A percentile compares a stretch with the other conserved stretches of the same genome.
phyloP scores from a whole-genome alignment of 2,797 vertebrate genomes.

The Eurystomus glaucurus region DNA sequence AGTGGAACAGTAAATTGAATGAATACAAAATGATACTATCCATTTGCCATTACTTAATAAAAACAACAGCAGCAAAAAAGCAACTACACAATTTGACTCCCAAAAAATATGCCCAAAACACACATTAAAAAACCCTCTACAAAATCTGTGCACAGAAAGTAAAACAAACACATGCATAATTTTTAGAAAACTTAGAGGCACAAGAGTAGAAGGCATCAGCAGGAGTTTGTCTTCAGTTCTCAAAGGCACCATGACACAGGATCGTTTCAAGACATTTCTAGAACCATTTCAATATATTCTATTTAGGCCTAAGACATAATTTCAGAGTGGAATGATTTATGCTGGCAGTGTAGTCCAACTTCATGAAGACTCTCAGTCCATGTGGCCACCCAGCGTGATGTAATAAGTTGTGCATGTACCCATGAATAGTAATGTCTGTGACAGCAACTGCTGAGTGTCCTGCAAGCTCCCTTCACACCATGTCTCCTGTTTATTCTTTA shows the following conservation, averaged over 20 bases:
- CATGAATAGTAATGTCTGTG: background rate
- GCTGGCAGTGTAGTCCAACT: background rate
- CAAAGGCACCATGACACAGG: accelerated
- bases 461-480: background rate
- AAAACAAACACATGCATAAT: background rate
- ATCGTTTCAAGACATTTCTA: background rate
- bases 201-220: background rate
- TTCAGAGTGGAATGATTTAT: background rate
- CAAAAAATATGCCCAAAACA: background rate
- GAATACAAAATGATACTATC: background rate
- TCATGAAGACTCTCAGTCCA: background rate
- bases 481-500: background rate
- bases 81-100: background rate
- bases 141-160: background rate
- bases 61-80: background rate
- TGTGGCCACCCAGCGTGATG: background rate
- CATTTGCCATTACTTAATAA: background rate
- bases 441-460: accelerated
- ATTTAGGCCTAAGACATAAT: background rate
- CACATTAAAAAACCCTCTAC: background rate
- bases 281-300: background rate
- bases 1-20: background rate
- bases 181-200: background rate
- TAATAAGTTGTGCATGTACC: background rate
- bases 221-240: background rate